phyloP scores from a whole-genome alignment of 2,797 vertebrate genomes.

The Neomorphus geoffroyi region DNA sequence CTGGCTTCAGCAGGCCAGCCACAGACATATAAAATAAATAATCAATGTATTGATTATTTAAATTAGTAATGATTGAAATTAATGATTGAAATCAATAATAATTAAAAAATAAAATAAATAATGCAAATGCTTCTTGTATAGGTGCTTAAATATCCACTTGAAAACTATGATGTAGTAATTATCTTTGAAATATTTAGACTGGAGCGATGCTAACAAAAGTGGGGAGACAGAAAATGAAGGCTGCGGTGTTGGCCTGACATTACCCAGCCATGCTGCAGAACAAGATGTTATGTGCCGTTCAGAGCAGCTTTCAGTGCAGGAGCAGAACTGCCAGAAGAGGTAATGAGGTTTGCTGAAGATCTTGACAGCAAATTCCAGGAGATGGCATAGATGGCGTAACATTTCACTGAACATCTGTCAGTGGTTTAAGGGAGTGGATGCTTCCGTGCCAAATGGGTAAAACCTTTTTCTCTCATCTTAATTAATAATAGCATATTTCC shows the following conservation, averaged over 20 bases:
- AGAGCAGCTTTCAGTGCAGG: not conserved
- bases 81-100: no score
- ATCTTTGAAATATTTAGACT: not conserved
- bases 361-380: not conserved
- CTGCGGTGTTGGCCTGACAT: not conserved
- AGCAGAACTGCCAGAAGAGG: not conserved
- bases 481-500: not conserved
- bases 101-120: no score
- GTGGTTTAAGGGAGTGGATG: not conserved
- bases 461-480: conserved; percentile 6
- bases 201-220: conserved; percentile 3
- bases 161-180: conserved; percentile 15
- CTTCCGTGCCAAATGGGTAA: conserved; percentile 5
- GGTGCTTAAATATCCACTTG: not conserved
- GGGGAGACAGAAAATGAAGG: not conserved
- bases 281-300: conserved; percentile 2
- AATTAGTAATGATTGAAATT: no score
- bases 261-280: not conserved
- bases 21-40: not conserved
- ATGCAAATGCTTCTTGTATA: not conserved
- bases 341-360: conserved; percentile 1
- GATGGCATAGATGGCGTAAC: not conserved
- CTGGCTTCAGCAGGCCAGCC: not conserved
- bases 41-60: no score
- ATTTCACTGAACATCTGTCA: not conserved